These are phyloP conservation scores for Ephestia elutella DNA, from an alignment of 1,140 invertebrate species.

Conservation along the genomic window DNA sequence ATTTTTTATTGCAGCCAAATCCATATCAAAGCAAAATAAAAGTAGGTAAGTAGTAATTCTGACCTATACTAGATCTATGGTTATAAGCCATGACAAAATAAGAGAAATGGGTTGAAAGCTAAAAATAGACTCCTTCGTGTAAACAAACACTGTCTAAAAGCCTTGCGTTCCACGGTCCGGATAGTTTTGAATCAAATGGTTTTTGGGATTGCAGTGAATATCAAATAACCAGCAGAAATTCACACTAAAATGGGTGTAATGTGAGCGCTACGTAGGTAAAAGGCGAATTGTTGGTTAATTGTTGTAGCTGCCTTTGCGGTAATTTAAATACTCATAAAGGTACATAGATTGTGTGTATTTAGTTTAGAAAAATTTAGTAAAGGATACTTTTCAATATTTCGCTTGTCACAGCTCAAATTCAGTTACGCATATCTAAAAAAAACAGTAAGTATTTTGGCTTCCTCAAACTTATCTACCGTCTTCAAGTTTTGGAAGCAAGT, in stretches of 20 bases:
- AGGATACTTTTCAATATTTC: too few relatives aligned
- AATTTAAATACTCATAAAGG: too few relatives aligned
- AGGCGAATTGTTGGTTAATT: neutral
- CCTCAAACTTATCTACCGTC: too few relatives aligned
- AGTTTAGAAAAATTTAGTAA: too few relatives aligned
- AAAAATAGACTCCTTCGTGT: neutral
- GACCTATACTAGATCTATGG: too few relatives aligned
- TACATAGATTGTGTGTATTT: too few relatives aligned
- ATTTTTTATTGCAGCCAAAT: too few relatives aligned
- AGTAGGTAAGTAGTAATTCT: too few relatives aligned
- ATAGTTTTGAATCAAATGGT: slow-evolving; percentile 13
- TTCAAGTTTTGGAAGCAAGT: neutral
- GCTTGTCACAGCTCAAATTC: too few relatives aligned
- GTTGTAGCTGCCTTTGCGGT: neutral
- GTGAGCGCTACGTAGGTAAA: neutral
- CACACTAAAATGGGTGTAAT: neutral
- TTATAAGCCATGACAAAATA: neutral
- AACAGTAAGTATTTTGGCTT: too few relatives aligned
- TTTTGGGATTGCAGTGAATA: slow-evolving; percentile 24
- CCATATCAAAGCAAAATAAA: too few relatives aligned
- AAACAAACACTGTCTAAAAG: slow-evolving; percentile 3
- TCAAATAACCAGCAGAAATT: slow-evolving; percentile 26
- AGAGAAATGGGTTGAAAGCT: neutral
- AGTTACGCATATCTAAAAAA: too few relatives aligned
- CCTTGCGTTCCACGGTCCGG: neutral